phyloP scores from a whole-genome alignment of 2,888 invertebrate genomes.

The Diadegma fenestrale region DNA sequence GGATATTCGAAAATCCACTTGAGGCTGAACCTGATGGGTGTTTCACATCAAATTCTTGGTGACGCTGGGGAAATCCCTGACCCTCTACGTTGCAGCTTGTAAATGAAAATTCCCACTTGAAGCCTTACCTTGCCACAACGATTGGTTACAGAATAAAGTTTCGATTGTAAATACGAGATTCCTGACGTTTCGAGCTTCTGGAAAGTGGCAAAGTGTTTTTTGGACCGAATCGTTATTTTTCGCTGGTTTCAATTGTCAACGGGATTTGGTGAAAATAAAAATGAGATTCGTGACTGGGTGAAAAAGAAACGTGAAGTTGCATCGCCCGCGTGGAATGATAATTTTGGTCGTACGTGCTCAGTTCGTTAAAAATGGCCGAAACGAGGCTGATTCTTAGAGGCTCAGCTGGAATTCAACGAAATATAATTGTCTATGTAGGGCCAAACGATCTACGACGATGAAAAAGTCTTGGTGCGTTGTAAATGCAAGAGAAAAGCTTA shows the following conservation, averaged over 20 bases:
- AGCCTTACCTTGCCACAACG: background rate
- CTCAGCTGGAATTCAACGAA: conserved; percentile 48
- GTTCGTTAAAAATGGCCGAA: conserved; percentile 49
- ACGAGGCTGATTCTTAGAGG: background rate
- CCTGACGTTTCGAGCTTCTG: background rate
- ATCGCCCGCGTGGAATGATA: background rate
- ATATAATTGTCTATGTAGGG: conserved; percentile 29
- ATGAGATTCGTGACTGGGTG: conserved; percentile 1
- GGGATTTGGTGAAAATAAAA: background rate
- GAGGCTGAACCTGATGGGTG: conserved; percentile 68
- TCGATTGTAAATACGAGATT: background rate
- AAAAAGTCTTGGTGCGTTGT: conserved; percentile 2
- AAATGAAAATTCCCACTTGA: conserved; percentile 46
- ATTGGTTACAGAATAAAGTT: background rate
- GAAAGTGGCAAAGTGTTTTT: background rate
- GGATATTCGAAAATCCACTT: conserved; percentile 69
- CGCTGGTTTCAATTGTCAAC: background rate
- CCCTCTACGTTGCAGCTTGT: conserved; percentile 58
- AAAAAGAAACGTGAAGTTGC: background rate
- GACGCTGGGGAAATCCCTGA: conserved; percentile 66
- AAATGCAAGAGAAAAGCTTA: conserved; percentile 49
- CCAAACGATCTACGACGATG: conserved; percentile 20
- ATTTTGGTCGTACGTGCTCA: conserved; percentile 42
- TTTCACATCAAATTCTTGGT: background rate
- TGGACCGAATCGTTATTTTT: background rate